Evolutionary conservation across 2,888 invertebrate species (phyloP), one percentile per base, ranked within the genome.

Genomic region (Dynastes grantii): DNA sequence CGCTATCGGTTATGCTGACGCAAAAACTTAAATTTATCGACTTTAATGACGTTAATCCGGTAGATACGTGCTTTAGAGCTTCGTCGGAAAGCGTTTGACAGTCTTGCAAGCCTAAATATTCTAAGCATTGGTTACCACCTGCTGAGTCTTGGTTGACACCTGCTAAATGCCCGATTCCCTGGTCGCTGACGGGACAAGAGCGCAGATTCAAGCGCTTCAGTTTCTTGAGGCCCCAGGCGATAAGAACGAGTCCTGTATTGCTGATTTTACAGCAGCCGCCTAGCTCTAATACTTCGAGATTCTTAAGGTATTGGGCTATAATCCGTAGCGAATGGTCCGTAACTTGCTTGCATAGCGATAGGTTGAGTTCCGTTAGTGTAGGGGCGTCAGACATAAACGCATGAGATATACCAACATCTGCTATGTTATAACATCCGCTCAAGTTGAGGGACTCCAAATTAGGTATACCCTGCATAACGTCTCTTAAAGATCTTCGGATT

Each of bases 21-120:
- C 98, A 98, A 89, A 98, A 98, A 84, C 97, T 97, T 61, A 98
- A 92, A 89, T 98, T 98, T 85, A 98, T 94, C 82, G 94, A 94
- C 88, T 95, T 95, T 76, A 98, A 91, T 83, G 93, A 92, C 81
- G 93, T 92, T 85, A 98, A 92, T 83, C 97, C 97, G 81, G 93
- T 91, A 82, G 96, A 94, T 80, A 96, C 93, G 88, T 97, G 95
- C 85, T 94, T 94, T 81, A 98, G 90, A 8, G 97, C 95, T 86
- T 97, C 97, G 89, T 98, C 98, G 80, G 96, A 96, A 80, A 98
- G 90, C 86, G 97, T 93, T 90, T 98, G 98, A 90, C 98, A 98
- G 90, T 98, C 98, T 90, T 98, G 98, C 81, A 98, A 90, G 29
- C 96, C 96, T 76, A 98, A 91, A 87, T 95, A 92, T 89, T 97